Base-by-base conservation (phyloP, 2,797 vertebrate genomes). In the Delichon dasypus region DNA sequence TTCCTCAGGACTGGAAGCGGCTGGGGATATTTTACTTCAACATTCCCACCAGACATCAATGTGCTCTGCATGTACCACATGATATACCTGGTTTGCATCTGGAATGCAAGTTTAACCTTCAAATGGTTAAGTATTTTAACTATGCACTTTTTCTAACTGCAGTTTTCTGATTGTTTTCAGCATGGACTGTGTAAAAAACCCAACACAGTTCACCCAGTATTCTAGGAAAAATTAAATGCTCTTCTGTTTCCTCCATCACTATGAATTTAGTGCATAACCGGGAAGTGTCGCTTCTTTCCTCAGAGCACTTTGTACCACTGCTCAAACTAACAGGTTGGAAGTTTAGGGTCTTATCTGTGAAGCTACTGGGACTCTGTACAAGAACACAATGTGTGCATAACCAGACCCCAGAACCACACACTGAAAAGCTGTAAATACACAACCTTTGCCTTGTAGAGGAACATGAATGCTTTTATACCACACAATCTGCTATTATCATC, bases 1-100 rank as follows among this genome's bases (percentile, higher is more conserved):
- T 48, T 40, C 18, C 58, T 54, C 45, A 50, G 54, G 38, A 48
- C 30, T 4, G 2, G 29, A 86, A 54, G 21, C 3, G 11, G n/a
- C 7, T 55, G 29, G 36, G 40, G 34, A 25, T 19, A 26, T 40
- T 51, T 44, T 18, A 64, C 48, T 54, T 38, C 75, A 45, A 7
- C 2, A 8, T 4, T 84, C 18, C 21, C 42, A 75, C 27, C 19
- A 36, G 65, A 53, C 13, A 57, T 5, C 25, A 30, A 12, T 7
- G 22, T 34, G 23, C 7, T 58, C 17, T 3, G 2, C 3, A 0
- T 11, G 42, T 16, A 20, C 7, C 25, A 42, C 42, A 9, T 3
- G 2, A 30, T 16, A 57, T 6, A 60, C 15, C 66, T 30, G 22
- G 26, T 40, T 22, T 70, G 2, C 38, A 65, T n/a, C 21, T 50